Percentiles rank a stretch among this genome's conserved stretches.
Evolutionary conservation across 2,113 vertebrate genomes (phyloP).

Genomic region (Misgurnus anguillicaudatus): DNA sequence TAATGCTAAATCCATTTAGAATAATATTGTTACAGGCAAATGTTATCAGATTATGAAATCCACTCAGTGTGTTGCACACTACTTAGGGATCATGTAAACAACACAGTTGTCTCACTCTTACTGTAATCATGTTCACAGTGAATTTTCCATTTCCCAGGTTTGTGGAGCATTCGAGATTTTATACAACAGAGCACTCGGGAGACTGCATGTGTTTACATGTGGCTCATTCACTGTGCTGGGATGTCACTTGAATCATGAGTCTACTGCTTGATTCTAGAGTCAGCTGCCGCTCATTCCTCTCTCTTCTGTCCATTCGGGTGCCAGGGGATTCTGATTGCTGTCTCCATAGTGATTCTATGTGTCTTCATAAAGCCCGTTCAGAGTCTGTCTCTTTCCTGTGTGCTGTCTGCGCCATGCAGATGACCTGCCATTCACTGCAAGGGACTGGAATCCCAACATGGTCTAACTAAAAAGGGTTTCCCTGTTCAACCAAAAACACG

Average conservation of each 20-base stretch:
- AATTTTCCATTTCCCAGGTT: neutral
- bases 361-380: conserved; percentile 59
- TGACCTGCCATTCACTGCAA: conserved; percentile 67
- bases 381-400: conserved; percentile 57
- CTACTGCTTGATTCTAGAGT: conserved; percentile 75
- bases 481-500: conserved; percentile 63
- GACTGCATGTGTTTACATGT: neutral
- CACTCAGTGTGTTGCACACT: conserved; percentile 14
- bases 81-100: neutral
- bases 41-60: conserved; percentile 1
- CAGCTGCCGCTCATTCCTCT: conserved; percentile 75
- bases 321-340: conserved; percentile 75
- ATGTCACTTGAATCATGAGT: conserved; percentile 76
- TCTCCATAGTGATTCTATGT: conserved; percentile 81
- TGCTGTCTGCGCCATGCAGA: conserved; percentile 65
- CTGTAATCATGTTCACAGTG: conserved; percentile 1
- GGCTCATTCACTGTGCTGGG: conserved; percentile 49
- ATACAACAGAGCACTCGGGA: neutral
- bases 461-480: conserved; percentile 67
- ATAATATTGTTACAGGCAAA: conserved; percentile 11
- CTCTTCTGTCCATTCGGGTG: conserved; percentile 71
- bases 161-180: neutral
- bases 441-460: conserved; percentile 59
- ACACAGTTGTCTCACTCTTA: neutral
- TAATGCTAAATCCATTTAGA: conserved; percentile 24